Evolutionary conservation across 2,113 vertebrate genomes (phyloP), one percentile per base, ranked within the genome.

Genomic region (Rhinoptilus africanus): DNA sequence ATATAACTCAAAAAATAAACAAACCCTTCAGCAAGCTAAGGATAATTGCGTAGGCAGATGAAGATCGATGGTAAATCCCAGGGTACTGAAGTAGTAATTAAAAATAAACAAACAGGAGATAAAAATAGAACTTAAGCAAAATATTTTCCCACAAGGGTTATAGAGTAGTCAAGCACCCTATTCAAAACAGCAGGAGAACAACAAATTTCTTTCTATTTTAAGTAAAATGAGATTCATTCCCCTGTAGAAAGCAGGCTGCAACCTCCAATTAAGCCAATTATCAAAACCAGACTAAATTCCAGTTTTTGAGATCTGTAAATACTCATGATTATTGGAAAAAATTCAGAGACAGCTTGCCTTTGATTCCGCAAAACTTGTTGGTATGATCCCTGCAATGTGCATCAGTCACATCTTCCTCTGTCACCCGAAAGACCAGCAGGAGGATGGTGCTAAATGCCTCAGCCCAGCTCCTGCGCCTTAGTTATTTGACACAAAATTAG

Each of bases 41-140:
- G 77, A 92, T 96, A 78, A 96, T 91, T 85, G 86, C 73, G 95
- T 93, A 95, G 97, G 92, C 96, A 95, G 94, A 96, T 84, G 75
- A 90, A 96, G 92, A 97, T 97, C 57, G 16, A 95, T 93, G 74
- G 87, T 66, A 92, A 97, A 95, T 93, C 96, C 92, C 94, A 82
- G 57, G 84, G 54, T 75, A 89, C 32, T 62, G 71, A 90, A 93
- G 60, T 60, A 95, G 94, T 97, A 97, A 97, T 97, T 97, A 97
- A 97, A 96, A 97, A 96, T 95, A 97, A 97, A 97, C 91, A 97
- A 97, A 96, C 71, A 89, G 37, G 53, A 95, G 89, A 82, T 85
- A 95, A 97, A 97, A 95, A 97, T 94, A 97, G 91, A 92, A 97
- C 50, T 92, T 76, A 73, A 93, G 94, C 56, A 89, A 94, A 95